phyloP scores from a whole-genome alignment of 2,113 vertebrate species.

The Phasianus colchicus region DNA sequence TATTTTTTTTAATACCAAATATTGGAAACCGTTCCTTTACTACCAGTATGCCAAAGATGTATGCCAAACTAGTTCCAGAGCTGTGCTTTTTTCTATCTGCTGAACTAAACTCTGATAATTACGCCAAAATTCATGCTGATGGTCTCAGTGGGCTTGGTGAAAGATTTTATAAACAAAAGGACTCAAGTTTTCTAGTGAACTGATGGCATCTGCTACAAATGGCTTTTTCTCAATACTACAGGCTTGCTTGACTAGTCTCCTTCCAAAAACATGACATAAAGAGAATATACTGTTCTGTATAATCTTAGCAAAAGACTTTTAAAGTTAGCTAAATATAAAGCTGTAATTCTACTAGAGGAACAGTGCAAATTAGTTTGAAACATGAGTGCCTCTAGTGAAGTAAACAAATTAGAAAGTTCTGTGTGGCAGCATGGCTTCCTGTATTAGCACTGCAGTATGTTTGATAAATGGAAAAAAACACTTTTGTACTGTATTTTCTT shows the following conservation, averaged over 20 bases:
- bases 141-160: conserved; percentile 31
- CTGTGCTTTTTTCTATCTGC: conserved; percentile 51
- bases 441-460: background rate
- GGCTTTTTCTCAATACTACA: background rate
- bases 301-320: background rate
- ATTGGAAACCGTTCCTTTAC: background rate
- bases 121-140: conserved; percentile 39
- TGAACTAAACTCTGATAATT: background rate
- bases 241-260: background rate
- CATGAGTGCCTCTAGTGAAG: background rate
- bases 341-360: background rate
- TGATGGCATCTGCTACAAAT: background rate
- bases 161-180: conserved; percentile 14
- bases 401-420: background rate
- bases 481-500: background rate
- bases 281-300: background rate
- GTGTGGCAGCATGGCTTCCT: background rate
- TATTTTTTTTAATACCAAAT: background rate
- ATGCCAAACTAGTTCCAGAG: background rate
- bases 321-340: background rate
- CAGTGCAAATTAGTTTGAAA: background rate
- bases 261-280: conserved; percentile 14
- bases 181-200: conserved; percentile 25
- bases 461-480: background rate
- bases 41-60: background rate